Percentiles rank a stretch among this genome's conserved stretches.
Conservation (phyloP, 2,888 invertebrate species). For the Aleiodes leptofemur region DNA sequence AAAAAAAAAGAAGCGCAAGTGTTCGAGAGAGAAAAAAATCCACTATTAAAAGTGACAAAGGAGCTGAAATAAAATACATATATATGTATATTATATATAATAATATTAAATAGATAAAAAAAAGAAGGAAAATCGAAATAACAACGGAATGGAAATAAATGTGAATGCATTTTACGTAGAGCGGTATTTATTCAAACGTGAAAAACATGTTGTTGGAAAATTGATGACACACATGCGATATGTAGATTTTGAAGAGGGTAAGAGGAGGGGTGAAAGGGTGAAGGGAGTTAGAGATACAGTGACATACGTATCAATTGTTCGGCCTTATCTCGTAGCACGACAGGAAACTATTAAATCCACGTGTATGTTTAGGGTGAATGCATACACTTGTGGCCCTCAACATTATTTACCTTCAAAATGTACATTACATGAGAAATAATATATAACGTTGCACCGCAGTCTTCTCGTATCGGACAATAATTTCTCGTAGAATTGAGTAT, state of each 20-base stretch:
- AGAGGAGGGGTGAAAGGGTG: too few species aligned
- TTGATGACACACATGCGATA: slow-evolving; percentile 32
- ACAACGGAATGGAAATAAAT: background rate
- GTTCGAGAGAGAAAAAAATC: background rate
- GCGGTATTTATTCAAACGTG: slow-evolving; percentile 17
- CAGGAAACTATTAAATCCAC: slow-evolving; percentile 28
- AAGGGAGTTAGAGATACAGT: slow-evolving; percentile 2
- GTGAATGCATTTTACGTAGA: background rate
- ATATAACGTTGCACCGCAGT: slow-evolving; percentile 57
- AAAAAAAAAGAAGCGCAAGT: too few species aligned
- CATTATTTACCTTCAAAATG: slow-evolving; percentile 61
- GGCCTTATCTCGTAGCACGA: slow-evolving; percentile 31
- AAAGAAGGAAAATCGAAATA: background rate
- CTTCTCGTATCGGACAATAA: slow-evolving; percentile 63
- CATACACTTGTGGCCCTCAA: slow-evolving; percentile 36
- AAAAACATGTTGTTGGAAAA: slow-evolving; percentile 35
- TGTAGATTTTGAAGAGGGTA: slow-evolving; percentile 8
- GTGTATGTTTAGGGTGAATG: slow-evolving; percentile 26
- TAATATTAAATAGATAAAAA: background rate
- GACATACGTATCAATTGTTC: slow-evolving; percentile 35
- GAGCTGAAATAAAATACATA: background rate
- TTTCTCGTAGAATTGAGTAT: slow-evolving; percentile 52
- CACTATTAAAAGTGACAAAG: background rate
- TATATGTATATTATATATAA: background rate
- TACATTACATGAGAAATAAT: slow-evolving; percentile 58